Evolutionary conservation across 2,888 invertebrate genomes (phyloP), one percentile per base, ranked within the genome.

Genomic region (Trissolcus brochymenae): DNA sequence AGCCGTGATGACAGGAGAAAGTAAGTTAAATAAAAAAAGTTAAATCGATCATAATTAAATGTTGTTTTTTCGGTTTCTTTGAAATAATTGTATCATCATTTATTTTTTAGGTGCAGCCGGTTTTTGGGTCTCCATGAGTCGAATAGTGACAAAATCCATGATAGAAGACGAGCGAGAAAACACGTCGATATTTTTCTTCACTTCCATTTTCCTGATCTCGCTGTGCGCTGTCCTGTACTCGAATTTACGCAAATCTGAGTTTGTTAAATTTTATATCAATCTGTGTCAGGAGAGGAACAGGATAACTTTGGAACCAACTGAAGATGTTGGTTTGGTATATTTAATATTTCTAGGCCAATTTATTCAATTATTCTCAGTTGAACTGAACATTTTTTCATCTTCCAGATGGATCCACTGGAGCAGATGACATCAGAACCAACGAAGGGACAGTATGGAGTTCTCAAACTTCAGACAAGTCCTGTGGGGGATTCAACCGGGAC

Each of bases 1-100:
- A 89, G 97, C 97, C 40, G 96, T 97, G 1, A 97, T 97, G 97
- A 95, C 95, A 4, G 97, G 97, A 74, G 97, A 97, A 92, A 97
- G 97, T 94, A 91, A 92, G 92, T 16, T 9, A 6, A 1, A 2
- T 16, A n/a, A 16, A 11, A 43, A 43, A 43, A 6, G 3, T 43
- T 0, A 43, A 11, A 43, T 43, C 0, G 4, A 13, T 41, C 9
- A 13, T 41, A 43, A n/a, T 11, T 43, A 43, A 43, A 11, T n/a
- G n/a, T n/a, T n/a, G n/a, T n/a, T n/a, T n/a, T n/a, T n/a, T n/a
- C n/a, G n/a, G n/a, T 43, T 43, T 43, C 3, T 41, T 41, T 41
- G 9, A 41, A 13, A 43, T 14, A 2, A 43, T 9, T 43, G 3
- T 43, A 43, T 43, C 0, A 43, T 43, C 3, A 11, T n/a, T 43